A percentile compares a stretch with the other conserved stretches of the same genome.
phyloP scores from a whole-genome alignment of 1,140 invertebrate genomes.

The Caerostris darwini region DNA sequence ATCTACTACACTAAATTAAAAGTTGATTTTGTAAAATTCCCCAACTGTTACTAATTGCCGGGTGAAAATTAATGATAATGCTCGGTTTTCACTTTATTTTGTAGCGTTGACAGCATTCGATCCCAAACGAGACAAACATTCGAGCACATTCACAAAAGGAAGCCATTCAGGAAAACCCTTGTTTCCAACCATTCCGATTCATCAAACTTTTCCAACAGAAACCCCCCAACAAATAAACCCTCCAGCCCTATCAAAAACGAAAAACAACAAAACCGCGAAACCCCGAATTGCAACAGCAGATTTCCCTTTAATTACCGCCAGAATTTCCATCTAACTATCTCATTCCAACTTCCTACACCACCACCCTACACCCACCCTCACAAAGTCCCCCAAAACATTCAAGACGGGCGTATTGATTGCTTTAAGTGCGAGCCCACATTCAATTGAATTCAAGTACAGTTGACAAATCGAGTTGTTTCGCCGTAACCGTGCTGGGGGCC shows the following conservation, averaged over 20 bases:
- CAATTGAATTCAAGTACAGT: constrained; percentile 41
- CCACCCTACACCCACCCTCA: neutral
- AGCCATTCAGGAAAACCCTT: too few relatives aligned
- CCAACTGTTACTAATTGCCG: too few relatives aligned
- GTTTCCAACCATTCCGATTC: too few relatives aligned
- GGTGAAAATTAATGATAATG: too few relatives aligned
- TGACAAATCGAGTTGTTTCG: constrained; percentile 48
- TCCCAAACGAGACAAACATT: too few relatives aligned
- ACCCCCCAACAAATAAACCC: neutral
- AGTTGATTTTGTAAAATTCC: too few relatives aligned
- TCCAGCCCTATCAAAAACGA: neutral
- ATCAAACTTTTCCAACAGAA: too few relatives aligned
- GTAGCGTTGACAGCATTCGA: too few relatives aligned
- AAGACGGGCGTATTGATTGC: constrained; percentile 48
- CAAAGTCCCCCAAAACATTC: neutral
- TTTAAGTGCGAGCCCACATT: constrained; percentile 13
- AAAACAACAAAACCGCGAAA: neutral
- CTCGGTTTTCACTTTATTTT: too few relatives aligned
- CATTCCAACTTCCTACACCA: neutral
- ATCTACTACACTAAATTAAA: too few relatives aligned
- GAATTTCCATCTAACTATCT: constrained; percentile 21
- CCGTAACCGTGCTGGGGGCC: neutral
- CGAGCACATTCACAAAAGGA: too few relatives aligned
- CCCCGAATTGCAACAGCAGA: neutral
- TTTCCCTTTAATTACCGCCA: neutral